Evolutionary conservation across 2,797 vertebrate species (phyloP), one percentile per base, ranked within the genome.

Genomic region (Tinamus major): DNA sequence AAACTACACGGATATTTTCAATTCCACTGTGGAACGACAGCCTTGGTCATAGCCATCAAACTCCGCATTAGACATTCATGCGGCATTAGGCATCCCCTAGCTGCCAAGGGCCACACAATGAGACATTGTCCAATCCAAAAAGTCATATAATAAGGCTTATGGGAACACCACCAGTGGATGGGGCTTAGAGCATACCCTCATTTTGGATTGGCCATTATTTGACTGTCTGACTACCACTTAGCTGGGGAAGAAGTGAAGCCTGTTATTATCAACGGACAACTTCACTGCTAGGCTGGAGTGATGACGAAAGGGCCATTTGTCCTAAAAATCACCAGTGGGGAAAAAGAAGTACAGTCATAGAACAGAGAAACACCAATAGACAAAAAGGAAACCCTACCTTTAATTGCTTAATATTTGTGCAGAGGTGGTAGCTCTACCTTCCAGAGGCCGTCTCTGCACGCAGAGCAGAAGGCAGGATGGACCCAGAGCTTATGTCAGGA

Each of bases 101-200:
- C 92, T 96, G 94, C 91, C 96, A 96, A 95, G 91, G 93, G 90
- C 91, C 95, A 95, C 91, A 95, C 93, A 96, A 91, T 88, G 94
- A 95, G 96, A 88, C 94, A 95, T 92, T 95, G 94, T 95, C 92
- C 86, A 91, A 95, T 87, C 93, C 88, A 90, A 79, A 94, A 94
- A 94, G 93, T 93, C 95, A 96, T 82, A 88, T 90, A 95, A 96
- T 95, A 94, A 94, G 91, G 91, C 80, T 92, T 90, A 91, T 93
- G 85, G 90, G 95, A 91, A 93, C 92, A 85, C 35, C 93, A 95
- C 72, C 78, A 92, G 92, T 0, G 53, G 70, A 94, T 82, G 70
- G 80, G 92, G 87, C 92, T 84, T 68, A 62, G 75, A 92, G 78
- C 94, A 90, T 87, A 96, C 85, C 92, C 92, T 93, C 62, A 90